A percentile compares a stretch with the other conserved stretches of the same genome.
phyloP scores from a whole-genome alignment of 2,113 vertebrate genomes.

The Hemiscyllium ocellatum region DNA sequence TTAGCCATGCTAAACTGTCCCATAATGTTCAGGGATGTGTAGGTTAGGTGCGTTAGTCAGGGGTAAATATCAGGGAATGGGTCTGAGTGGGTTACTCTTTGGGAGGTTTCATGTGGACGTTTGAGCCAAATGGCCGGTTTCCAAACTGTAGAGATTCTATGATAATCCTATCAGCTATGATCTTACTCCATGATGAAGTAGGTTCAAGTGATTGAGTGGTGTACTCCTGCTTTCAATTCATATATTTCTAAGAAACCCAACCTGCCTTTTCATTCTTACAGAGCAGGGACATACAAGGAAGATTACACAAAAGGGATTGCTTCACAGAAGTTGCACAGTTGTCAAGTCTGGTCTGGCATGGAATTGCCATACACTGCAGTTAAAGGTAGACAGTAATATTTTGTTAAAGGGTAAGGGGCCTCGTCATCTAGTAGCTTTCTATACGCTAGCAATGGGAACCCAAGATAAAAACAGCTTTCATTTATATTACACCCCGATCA shows the following conservation, averaged over 20 bases:
- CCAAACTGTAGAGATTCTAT: too few species aligned
- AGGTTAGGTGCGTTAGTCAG: too few species aligned
- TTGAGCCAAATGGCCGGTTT: too few species aligned
- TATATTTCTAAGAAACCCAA: not conserved
- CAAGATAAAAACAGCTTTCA: not conserved
- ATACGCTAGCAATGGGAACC: not conserved
- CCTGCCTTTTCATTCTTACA: not conserved
- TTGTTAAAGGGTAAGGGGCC: not conserved
- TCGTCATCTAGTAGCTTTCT: not conserved
- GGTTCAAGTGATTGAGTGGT: too few species aligned
- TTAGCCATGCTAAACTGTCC: too few species aligned
- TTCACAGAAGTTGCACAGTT: conserved; percentile 1
- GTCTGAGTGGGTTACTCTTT: too few species aligned
- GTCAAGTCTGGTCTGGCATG: not conserved
- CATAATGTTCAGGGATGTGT: too few species aligned
- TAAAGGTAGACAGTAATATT: not conserved
- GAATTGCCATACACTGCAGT: not conserved
- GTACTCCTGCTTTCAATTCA: too few species aligned
- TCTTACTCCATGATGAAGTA: too few species aligned
- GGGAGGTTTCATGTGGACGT: too few species aligned
- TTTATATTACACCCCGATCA: not conserved
- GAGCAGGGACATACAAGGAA: not conserved
- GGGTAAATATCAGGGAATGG: too few species aligned
- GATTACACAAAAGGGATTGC: not conserved
- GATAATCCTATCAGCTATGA: too few species aligned